These are phyloP conservation scores for Phainopepla nitens DNA, from an alignment of 2,113 vertebrate genomes.

Conservation along the genomic window DNA sequence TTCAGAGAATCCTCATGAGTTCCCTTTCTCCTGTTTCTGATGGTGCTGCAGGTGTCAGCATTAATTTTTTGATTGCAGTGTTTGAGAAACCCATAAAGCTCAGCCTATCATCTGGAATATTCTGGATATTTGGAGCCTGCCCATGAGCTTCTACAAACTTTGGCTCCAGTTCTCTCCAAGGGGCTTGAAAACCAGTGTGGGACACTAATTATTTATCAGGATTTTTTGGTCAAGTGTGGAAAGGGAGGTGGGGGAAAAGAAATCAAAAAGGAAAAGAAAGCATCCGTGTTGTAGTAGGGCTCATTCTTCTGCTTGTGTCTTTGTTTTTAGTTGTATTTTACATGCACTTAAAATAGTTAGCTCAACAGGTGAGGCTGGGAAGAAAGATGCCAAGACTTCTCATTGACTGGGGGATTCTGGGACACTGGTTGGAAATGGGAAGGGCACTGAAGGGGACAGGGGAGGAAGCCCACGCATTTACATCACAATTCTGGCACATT, in stretches of 20 bases:
- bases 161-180: background rate
- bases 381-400: slow-evolving; percentile 56
- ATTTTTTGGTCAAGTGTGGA: background rate
- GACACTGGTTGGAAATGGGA: background rate
- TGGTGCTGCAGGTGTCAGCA: background rate
- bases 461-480: slow-evolving; percentile 77
- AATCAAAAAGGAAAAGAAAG: slow-evolving; percentile 26
- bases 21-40: background rate
- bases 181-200: background rate
- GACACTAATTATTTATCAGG: background rate
- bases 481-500: slow-evolving; percentile 83
- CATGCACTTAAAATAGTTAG: slow-evolving; percentile 54
- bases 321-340: slow-evolving; percentile 37
- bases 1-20: background rate
- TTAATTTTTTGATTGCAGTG: background rate
- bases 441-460: background rate
- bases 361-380: background rate
- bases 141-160: background rate
- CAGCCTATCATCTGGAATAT: background rate
- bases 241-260: background rate
- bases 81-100: background rate
- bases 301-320: slow-evolving; percentile 48
- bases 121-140: background rate
- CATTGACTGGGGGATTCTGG: slow-evolving; percentile 38
- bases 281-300: background rate